Evolutionary conservation across 2,797 vertebrate genomes (phyloP).

Genomic region (Anas flavirostris): DNA sequence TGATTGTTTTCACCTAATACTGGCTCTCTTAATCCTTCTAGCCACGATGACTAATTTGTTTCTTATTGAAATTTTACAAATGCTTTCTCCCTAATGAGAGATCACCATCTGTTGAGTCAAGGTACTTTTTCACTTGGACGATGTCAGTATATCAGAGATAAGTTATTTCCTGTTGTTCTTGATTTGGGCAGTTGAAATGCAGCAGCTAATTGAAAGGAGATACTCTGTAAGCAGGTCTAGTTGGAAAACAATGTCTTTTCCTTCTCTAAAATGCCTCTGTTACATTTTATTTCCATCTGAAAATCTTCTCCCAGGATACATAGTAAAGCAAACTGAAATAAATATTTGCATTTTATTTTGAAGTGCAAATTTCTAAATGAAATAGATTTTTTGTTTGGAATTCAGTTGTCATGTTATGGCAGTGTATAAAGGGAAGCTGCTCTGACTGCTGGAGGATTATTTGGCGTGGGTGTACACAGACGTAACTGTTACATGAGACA

Average conservation of each 20-base stretch:
- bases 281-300: neutral
- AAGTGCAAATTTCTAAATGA: neutral
- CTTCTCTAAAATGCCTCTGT: neutral
- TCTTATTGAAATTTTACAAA: slow-evolving; percentile 34
- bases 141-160: neutral
- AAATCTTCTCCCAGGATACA: neutral
- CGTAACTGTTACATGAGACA: fast-evolving
- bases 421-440: neutral
- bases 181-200: slow-evolving; percentile 67
- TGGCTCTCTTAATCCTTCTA: slow-evolving; percentile 20
- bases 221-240: neutral
- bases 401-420: neutral
- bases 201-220: slow-evolving; percentile 65
- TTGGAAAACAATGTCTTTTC: neutral
- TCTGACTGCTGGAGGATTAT: neutral
- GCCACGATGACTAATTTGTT: slow-evolving; percentile 45
- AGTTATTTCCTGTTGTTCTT: slow-evolving; percentile 45
- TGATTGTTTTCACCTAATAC: neutral
- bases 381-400: neutral
- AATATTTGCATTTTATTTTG: slow-evolving; percentile 1
- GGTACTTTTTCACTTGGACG: slow-evolving; percentile 11
- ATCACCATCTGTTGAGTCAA: slow-evolving; percentile 72
- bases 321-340: neutral
- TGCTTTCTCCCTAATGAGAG: slow-evolving; percentile 58
- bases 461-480: neutral